phyloP scores from a whole-genome alignment of 2,113 vertebrate species.

The Pseudopodoces humilis region DNA sequence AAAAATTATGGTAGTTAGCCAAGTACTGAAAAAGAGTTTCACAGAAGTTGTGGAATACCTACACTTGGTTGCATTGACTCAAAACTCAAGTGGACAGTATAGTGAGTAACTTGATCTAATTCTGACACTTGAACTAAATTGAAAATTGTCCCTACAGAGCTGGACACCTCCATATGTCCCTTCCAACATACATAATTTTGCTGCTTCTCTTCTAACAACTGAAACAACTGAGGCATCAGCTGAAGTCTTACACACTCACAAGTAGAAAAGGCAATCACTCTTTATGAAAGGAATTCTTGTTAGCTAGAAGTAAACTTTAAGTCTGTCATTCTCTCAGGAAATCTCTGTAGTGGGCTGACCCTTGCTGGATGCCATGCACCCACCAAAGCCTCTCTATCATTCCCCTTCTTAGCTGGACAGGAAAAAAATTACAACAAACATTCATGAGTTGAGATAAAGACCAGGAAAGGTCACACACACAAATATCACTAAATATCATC shows the following conservation, averaged over 20 bases:
- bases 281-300: not conserved
- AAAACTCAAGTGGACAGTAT: not conserved
- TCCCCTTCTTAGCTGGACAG: not conserved
- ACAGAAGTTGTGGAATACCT: not conserved
- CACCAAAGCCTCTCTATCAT: not conserved
- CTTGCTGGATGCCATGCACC: not conserved
- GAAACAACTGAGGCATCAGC: not conserved
- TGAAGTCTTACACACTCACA: accelerated
- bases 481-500: not conserved
- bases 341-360: not conserved
- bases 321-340: not conserved
- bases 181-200: not conserved
- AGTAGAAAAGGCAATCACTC: not conserved
- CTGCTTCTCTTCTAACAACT: accelerated
- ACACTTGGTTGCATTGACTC: not conserved
- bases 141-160: not conserved
- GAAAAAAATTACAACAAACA: not conserved
- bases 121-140: not conserved
- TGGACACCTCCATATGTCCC: not conserved
- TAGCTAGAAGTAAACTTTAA: not conserved
- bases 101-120: not conserved
- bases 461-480: not conserved
- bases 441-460: not conserved
- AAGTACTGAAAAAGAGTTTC: not conserved
- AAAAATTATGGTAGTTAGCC: accelerated